Evolutionary conservation across 2,888 invertebrate genomes (phyloP).

Genomic region (Synergus japonicus): DNA sequence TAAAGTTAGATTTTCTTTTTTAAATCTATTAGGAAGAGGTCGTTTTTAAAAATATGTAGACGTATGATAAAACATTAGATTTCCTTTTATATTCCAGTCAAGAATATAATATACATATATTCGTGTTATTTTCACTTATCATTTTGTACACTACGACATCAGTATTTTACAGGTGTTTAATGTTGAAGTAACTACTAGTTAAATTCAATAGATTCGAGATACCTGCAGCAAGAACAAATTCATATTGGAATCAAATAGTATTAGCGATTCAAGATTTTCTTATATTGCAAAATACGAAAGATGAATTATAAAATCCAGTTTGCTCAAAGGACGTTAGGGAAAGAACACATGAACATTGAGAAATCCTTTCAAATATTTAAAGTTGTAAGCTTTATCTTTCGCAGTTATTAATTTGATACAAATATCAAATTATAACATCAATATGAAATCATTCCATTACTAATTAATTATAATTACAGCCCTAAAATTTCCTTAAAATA

Average conservation of each 20-base stretch:
- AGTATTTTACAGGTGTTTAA: slow-evolving; percentile 62
- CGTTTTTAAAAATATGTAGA: slow-evolving; percentile 51
- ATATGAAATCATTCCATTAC: not conserved
- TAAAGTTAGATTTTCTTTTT: too few species aligned
- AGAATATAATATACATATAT: slow-evolving; percentile 66
- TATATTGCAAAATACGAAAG: slow-evolving; percentile 47
- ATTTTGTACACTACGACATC: slow-evolving; percentile 62
- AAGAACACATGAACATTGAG: not conserved
- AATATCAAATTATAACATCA: not conserved
- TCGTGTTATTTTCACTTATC: slow-evolving; percentile 52
- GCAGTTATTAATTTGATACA: not conserved
- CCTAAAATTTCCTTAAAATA: not conserved
- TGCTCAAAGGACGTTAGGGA: not conserved
- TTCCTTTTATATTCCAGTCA: slow-evolving; percentile 64
- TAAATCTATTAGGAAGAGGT: not conserved
- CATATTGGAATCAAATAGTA: not conserved
- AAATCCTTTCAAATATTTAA: not conserved
- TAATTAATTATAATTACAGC: not conserved
- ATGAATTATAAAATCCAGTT: slow-evolving; percentile 39
- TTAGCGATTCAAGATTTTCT: not conserved
- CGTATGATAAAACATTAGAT: slow-evolving; percentile 66
- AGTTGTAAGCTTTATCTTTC: not conserved
- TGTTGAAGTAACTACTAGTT: slow-evolving; percentile 11
- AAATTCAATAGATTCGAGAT: slow-evolving; percentile 21
- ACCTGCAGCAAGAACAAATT: slow-evolving; percentile 41